phyloP scores from a whole-genome alignment of 2,888 invertebrate species.

The Malthinus flaveolus region DNA sequence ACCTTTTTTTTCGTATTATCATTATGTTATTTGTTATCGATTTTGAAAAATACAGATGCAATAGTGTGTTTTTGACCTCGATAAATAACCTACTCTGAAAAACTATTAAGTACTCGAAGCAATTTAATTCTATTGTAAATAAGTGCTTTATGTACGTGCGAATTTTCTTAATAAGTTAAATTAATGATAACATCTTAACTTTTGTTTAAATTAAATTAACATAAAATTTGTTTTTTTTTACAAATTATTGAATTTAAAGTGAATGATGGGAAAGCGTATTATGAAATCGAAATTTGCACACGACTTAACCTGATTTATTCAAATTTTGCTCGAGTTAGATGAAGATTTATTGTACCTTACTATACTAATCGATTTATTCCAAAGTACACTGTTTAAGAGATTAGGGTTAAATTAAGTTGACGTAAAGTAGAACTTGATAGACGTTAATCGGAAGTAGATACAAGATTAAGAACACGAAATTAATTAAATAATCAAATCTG shows the following conservation, averaged over 20 bases:
- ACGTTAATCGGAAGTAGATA: background rate
- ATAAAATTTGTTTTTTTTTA: too few relatives aligned
- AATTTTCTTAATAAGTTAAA: background rate
- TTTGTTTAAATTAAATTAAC: slow-evolving; percentile 1
- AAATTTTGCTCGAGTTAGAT: background rate
- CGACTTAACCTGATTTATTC: background rate
- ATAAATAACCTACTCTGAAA: slow-evolving; percentile 3
- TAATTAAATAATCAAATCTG: slow-evolving; percentile 1
- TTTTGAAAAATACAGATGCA: background rate
- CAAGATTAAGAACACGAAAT: background rate
- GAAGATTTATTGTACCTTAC: background rate
- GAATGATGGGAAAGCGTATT: too few relatives aligned
- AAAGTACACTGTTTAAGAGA: too few relatives aligned
- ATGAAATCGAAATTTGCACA: background rate
- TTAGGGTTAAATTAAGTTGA: too few relatives aligned
- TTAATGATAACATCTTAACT: slow-evolving; percentile 1
- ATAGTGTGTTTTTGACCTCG: background rate
- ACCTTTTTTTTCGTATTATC: too few relatives aligned
- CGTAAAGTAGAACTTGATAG: background rate
- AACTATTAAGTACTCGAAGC: background rate
- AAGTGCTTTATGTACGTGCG: background rate
- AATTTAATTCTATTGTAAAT: slow-evolving; percentile 3
- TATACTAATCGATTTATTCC: background rate
- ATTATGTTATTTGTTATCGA: background rate
- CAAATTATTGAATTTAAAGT: too few relatives aligned